phyloP scores from a whole-genome alignment of 1,140 invertebrate genomes.

The Cyphomyrmex costatus region DNA sequence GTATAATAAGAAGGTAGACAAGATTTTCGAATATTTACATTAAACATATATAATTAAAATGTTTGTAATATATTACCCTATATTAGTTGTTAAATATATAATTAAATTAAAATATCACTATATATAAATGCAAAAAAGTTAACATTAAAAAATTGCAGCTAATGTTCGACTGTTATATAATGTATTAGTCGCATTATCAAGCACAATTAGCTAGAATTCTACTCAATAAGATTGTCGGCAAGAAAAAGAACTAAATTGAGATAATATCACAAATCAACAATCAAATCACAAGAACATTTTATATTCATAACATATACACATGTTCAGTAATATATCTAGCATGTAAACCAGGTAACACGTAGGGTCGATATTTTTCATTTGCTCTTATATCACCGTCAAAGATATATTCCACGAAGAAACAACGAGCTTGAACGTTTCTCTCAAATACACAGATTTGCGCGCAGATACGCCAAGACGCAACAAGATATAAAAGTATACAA shows the following conservation, averaged over 20 bases:
- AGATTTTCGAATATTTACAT: neutral
- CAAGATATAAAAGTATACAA: neutral
- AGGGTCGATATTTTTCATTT: constrained; percentile 72
- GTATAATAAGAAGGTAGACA: no score
- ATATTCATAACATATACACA: constrained; percentile 27
- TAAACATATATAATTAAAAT: no score
- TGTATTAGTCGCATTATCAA: constrained; percentile 13
- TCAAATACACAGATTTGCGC: constrained; percentile 1
- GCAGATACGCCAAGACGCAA: neutral
- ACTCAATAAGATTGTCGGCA: neutral
- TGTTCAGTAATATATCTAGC: constrained; percentile 4
- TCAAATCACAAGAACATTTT: neutral
- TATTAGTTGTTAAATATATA: neutral
- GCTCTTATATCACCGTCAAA: constrained; percentile 58
- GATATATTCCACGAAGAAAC: constrained; percentile 1
- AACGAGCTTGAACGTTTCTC: constrained; percentile 7
- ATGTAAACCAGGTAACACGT: constrained; percentile 17
- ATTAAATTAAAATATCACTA: neutral
- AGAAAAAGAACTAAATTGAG: neutral
- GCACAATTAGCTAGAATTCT: neutral
- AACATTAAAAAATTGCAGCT: neutral
- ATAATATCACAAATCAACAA: constrained; percentile 43
- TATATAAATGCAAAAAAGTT: neutral
- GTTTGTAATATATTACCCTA: no score
- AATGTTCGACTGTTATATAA: neutral